Base-by-base conservation (phyloP, 2,113 vertebrate genomes). In the Hystrix cristata region DNA sequence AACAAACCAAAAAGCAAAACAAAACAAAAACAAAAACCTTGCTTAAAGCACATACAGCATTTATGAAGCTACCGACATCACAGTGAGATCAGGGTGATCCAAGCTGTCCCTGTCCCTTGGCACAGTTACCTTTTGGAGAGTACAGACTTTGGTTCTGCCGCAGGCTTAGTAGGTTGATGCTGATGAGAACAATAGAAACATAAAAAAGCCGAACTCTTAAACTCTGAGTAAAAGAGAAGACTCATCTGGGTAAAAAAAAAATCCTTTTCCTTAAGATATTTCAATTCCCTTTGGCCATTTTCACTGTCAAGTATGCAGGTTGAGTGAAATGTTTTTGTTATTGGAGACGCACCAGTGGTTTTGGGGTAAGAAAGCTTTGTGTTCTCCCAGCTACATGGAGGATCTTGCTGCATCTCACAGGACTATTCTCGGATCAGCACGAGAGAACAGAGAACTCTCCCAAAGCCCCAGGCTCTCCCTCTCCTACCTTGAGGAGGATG, bases 31-130 rank as follows among this genome's bases (percentile, higher is more conserved):
- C 53, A 65, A 98, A 99, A 98, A 98, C 98, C 97, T 98, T 98
- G 97, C 98, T 99, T 98, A 98, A 98, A 98, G 97, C 99, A 99
- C 98, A 98, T 98, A 99, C 98, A 99, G 98, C 99, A 99, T 99
- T 99, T 98, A 98, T 99, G 99, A 99, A 99, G 97, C 98, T 99
- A 99, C 98, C 97, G 95, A 99, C 97, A 98, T 99, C 98, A 99
- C 80, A 29, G 98, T 98, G 98, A 98, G 99, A 98, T 98, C 98
- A 96, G 98, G 98, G 98, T 97, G 98, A 98, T 97, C 98, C 96
- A 96, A 97, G 95, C 98, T 98, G 98, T 98, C 97, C 90, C 76
- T 93, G 80, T 97, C 98, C 98, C 98, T 98, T 96, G 97, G 98
- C 97, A 97, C 98, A 96, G 98, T 98, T 97, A 97, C 97, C 97